phyloP scores from a whole-genome alignment of 2,797 vertebrate genomes.

The Sebastes kiyomatsui region DNA sequence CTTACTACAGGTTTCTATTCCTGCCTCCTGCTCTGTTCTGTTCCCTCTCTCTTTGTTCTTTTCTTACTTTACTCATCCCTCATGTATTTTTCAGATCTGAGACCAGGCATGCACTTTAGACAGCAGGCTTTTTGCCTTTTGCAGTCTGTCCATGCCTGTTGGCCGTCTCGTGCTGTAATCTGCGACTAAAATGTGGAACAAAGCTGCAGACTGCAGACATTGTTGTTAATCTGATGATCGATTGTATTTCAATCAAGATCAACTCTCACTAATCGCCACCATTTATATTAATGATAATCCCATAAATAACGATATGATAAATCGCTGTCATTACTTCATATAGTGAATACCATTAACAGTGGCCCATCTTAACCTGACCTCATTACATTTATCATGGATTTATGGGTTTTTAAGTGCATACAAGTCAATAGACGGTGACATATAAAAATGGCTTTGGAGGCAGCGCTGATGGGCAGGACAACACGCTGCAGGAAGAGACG shows the following conservation, averaged over 20 bases:
- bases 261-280: conserved; percentile 35
- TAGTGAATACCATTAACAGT: conserved; percentile 19
- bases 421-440: conserved; percentile 48
- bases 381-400: conserved; percentile 67
- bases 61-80: conserved; percentile 52
- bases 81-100: conserved; percentile 68
- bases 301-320: conserved; percentile 38
- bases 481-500: background rate
- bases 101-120: conserved; percentile 37
- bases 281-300: conserved; percentile 54
- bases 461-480: conserved; percentile 3
- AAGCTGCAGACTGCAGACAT: conserved; percentile 8
- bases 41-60: conserved; percentile 57
- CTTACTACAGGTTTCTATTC: conserved; percentile 14
- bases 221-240: conserved; percentile 40
- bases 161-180: conserved; percentile 27
- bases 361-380: conserved; percentile 55
- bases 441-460: conserved; percentile 44
- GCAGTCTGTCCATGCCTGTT: background rate
- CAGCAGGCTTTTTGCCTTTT: conserved; percentile 16
- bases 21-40: conserved; percentile 1
- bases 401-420: conserved; percentile 39
- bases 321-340: conserved; percentile 32
- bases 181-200: conserved; percentile 6
- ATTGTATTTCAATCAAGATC: conserved; percentile 19